Evolutionary conservation across 2,888 invertebrate species (phyloP).

Genomic region (Cyrtodaria siliqua): DNA sequence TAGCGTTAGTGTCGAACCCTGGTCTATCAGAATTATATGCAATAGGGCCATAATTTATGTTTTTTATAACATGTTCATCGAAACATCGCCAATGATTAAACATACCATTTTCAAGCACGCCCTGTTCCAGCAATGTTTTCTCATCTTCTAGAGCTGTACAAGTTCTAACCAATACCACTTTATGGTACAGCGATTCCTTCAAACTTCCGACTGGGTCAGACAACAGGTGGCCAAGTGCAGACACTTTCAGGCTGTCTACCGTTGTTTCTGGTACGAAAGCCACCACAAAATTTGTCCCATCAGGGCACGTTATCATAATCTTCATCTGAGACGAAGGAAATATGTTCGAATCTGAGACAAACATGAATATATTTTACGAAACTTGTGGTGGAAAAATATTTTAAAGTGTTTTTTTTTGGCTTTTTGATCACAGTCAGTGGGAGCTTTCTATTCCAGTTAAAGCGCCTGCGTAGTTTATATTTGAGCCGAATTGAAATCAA

Average conservation of each 20-base stretch:
- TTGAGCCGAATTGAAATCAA: no score
- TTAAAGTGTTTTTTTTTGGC: not conserved
- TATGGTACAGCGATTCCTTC: slow-evolving; percentile 85
- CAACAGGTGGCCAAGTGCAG: slow-evolving; percentile 80
- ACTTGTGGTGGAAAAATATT: not conserved
- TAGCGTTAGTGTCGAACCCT: no score
- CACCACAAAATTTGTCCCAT: slow-evolving; percentile 82
- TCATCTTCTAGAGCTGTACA: slow-evolving; percentile 84
- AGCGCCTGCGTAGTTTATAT: no score
- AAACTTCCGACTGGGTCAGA: slow-evolving; percentile 82
- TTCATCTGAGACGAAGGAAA: slow-evolving; percentile 82
- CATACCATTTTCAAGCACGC: slow-evolving; percentile 85
- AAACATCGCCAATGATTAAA: no score
- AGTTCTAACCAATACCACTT: slow-evolving; percentile 84
- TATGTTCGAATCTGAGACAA: slow-evolving; percentile 85
- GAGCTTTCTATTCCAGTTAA: no score
- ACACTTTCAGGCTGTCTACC: slow-evolving; percentile 85
- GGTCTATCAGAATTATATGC: no score
- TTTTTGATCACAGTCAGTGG: not conserved
- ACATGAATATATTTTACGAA: slow-evolving; percentile 76
- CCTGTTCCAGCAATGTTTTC: slow-evolving; percentile 82
- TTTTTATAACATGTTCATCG: no score
- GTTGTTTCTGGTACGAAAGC: slow-evolving; percentile 83
- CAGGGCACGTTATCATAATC: slow-evolving; percentile 84
- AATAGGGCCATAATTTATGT: no score